Evolutionary conservation across 2,888 invertebrate genomes (phyloP).

Genomic region (Chamaedrilus cognettii): DNA sequence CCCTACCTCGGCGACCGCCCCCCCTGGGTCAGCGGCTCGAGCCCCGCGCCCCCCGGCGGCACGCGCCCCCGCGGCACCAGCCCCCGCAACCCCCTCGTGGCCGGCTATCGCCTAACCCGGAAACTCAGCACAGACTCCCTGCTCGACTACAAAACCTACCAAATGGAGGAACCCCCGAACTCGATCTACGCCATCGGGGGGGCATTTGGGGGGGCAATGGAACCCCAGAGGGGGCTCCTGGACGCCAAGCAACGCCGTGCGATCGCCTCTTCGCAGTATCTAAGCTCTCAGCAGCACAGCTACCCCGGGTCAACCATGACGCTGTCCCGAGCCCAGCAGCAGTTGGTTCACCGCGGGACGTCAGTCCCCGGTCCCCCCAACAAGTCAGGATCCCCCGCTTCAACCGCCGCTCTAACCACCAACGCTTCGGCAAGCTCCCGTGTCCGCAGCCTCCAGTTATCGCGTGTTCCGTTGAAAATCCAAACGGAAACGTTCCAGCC

Average conservation of each 20-base stretch:
- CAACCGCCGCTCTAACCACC: constrained; percentile 8
- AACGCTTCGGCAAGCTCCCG: constrained; percentile 13
- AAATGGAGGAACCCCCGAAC: constrained; percentile 41
- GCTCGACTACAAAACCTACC: constrained; percentile 48
- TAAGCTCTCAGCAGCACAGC: background rate
- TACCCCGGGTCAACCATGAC: constrained; percentile 3
- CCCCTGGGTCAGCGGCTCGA: background rate
- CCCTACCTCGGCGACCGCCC: background rate
- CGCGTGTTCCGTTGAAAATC: constrained; percentile 55
- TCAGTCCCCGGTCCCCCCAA: background rate
- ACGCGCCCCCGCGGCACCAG: background rate
- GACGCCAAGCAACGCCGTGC: background rate
- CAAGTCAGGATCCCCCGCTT: constrained; percentile 3
- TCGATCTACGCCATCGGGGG: background rate
- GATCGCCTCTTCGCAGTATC: background rate
- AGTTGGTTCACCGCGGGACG: background rate
- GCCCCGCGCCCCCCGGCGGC: background rate
- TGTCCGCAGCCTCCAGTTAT: constrained; percentile 44
- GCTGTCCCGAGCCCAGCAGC: constrained; percentile 10
- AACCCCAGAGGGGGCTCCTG: background rate
- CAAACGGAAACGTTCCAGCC: constrained; percentile 55
- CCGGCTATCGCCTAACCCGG: constrained; percentile 31
- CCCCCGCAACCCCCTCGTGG: background rate
- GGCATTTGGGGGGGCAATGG: background rate
- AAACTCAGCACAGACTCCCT: constrained; percentile 50